Evolutionary conservation across 2,888 invertebrate species (phyloP).

Genomic region (Heliconius erato): DNA sequence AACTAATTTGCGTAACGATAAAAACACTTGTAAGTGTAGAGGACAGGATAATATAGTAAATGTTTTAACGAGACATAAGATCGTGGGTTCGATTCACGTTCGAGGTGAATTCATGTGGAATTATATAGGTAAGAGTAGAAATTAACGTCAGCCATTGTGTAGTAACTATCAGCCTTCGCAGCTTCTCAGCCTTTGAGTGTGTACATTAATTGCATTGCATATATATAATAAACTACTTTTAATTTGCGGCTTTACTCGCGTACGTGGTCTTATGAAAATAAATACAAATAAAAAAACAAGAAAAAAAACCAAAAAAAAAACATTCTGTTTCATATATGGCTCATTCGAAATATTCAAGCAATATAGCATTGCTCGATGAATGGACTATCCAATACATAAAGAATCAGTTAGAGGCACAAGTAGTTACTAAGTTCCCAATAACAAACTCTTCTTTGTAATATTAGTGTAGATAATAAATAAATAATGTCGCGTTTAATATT

Average conservation of each 20-base stretch:
- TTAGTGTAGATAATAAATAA: no score
- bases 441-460: no score
- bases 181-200: background rate
- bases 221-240: background rate
- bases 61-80: background rate
- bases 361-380: no score
- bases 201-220: background rate
- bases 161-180: conserved; percentile 5
- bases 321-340: background rate
- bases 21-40: conserved; percentile 1
- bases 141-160: conserved; percentile 19
- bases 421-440: no score
- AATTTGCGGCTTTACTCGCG: background rate
- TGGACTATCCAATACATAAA: no score
- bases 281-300: no score
- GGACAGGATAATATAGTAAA: background rate
- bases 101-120: conserved; percentile 6
- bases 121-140: conserved; percentile 15
- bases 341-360: background rate
- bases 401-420: no score
- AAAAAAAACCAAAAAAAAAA: no score
- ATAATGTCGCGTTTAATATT: background rate
- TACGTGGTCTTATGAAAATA: background rate
- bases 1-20: background rate
- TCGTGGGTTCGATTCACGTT: conserved; percentile 23